phyloP scores from a whole-genome alignment of 2,797 vertebrate genomes.

The Chelon labrosus region DNA sequence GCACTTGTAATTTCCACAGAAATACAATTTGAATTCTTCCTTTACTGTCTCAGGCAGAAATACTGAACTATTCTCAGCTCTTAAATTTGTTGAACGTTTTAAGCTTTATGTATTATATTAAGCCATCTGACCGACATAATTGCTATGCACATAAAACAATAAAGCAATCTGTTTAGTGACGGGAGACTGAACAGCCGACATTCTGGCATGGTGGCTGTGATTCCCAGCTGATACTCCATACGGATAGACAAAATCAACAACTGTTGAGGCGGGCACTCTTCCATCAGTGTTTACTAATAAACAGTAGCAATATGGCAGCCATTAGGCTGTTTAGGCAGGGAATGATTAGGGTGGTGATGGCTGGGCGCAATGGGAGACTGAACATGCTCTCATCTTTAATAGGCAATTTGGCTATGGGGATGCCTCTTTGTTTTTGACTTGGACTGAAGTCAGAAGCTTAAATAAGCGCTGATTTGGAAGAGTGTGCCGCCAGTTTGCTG shows the following conservation, averaged over 20 bases:
- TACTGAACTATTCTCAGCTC: conserved; percentile 8
- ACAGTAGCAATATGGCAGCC: conserved; percentile 85
- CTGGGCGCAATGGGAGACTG: conserved; percentile 77
- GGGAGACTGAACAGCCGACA: conserved; percentile 75
- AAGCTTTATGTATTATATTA: conserved; percentile 52
- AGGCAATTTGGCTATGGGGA: conserved; percentile 83
- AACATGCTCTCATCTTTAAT: conserved; percentile 86
- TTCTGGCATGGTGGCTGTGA: conserved; percentile 71
- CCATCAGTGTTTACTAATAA: conserved; percentile 84
- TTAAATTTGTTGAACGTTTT: conserved; percentile 43
- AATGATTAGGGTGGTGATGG: conserved; percentile 83
- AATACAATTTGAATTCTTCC: conserved; percentile 36
- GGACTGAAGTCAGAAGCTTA: conserved; percentile 65
- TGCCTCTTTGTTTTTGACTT: conserved; percentile 71
- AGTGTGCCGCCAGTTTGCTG: conserved; percentile 39
- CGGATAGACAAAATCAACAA: conserved; percentile 80
- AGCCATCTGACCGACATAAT: conserved; percentile 66
- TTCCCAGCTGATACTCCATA: conserved; percentile 82
- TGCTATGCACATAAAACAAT: conserved; percentile 72
- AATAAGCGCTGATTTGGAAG: conserved; percentile 57
- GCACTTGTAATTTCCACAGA: conserved; percentile 40
- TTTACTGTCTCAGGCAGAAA: not conserved
- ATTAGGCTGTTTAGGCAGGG: conserved; percentile 83
- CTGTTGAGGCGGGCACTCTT: conserved; percentile 79
- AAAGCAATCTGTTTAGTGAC: conserved; percentile 76